Percentiles rank a stretch among this genome's conserved stretches.
phyloP scores from a whole-genome alignment of 1,140 invertebrate species.

The Rhopalosiphum maidis region DNA sequence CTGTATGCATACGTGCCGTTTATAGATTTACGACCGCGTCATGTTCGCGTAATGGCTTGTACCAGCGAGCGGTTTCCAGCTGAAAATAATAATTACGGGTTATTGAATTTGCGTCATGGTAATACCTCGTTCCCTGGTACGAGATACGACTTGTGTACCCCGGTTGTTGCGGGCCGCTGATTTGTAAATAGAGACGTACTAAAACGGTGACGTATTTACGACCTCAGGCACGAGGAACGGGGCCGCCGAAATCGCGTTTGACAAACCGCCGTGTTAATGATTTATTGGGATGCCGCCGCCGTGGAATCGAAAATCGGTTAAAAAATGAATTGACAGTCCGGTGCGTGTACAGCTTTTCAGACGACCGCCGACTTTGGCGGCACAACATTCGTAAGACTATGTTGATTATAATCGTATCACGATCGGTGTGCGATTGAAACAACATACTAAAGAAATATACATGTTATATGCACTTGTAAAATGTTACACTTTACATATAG shows the following conservation, averaged over 20 bases:
- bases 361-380: background rate
- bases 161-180: background rate
- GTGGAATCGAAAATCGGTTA: background rate
- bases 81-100: conserved; percentile 17
- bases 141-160: background rate
- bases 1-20: background rate
- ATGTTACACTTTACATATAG: background rate
- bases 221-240: background rate
- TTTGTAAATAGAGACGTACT: conserved; percentile 33
- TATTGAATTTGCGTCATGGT: background rate
- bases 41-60: background rate
- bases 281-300: background rate
- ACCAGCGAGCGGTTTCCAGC: background rate
- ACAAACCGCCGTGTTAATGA: background rate
- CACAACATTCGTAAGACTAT: background rate
- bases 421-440: background rate
- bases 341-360: background rate
- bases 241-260: background rate
- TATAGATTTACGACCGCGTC: conserved; percentile 17
- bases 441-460: background rate
- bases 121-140: background rate
- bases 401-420: background rate
- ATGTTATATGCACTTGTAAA: background rate
- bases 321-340: background rate
- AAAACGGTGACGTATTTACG: conserved; percentile 13